A percentile compares a stretch with the other conserved stretches of the same genome.
These are phyloP conservation scores for Papilio helenus DNA, from an alignment of 1,140 invertebrate genomes.

Conservation along the genomic window DNA sequence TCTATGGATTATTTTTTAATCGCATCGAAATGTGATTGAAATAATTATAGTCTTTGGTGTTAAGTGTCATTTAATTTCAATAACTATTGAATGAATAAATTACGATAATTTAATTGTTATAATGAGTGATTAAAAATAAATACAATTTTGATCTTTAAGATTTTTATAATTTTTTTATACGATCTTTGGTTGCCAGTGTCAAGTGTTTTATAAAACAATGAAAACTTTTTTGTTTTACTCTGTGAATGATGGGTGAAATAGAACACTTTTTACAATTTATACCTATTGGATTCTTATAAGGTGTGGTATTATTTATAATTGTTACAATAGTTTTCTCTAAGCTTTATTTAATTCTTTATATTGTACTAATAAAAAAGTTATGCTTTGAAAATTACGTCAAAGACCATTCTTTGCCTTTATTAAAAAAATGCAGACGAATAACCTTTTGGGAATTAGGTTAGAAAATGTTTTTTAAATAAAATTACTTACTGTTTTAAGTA, in stretches of 20 bases:
- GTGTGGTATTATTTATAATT: constrained; percentile 41
- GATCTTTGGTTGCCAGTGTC: background rate
- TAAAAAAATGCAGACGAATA: too few species aligned
- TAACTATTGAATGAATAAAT: background rate
- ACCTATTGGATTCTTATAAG: constrained; percentile 69
- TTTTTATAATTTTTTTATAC: background rate
- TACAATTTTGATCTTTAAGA: background rate
- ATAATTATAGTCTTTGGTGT: background rate
- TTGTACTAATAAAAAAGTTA: too few species aligned
- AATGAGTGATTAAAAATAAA: constrained; percentile 13
- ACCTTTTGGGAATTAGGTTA: too few species aligned
- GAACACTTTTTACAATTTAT: constrained; percentile 43
- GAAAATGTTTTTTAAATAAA: too few species aligned
- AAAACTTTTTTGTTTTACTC: constrained; percentile 22
- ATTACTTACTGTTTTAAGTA: too few species aligned
- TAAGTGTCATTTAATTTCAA: background rate
- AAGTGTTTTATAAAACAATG: background rate
- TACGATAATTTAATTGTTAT: background rate
- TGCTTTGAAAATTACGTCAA: too few species aligned
- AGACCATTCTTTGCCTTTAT: too few species aligned
- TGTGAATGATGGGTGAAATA: constrained; percentile 45
- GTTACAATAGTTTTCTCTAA: background rate
- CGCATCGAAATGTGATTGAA: background rate
- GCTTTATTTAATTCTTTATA: background rate
- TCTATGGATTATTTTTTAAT: constrained; percentile 27